These are phyloP conservation scores for Macrosteles quadrilineatus DNA, from an alignment of 1,140 invertebrate species.

Conservation along the genomic window DNA sequence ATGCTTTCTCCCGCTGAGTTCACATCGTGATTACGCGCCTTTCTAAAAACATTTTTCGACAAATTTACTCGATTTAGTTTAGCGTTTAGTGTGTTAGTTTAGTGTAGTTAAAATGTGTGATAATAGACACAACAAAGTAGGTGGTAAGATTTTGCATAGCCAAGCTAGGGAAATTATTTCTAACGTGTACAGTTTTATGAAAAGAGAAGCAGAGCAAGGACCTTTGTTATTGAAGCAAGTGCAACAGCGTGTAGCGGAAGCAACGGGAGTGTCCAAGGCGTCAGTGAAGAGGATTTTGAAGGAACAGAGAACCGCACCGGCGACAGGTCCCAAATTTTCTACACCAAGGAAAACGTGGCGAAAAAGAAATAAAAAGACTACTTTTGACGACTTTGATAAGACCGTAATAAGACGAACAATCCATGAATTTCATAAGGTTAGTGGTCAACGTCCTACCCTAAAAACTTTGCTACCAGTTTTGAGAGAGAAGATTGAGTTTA, in stretches of 20 bases:
- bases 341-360: background rate
- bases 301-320: background rate
- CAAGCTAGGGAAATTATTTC: background rate
- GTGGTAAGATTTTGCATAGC: background rate
- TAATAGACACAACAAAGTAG: background rate
- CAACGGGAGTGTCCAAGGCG: background rate
- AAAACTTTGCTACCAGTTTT: background rate
- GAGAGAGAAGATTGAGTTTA: background rate
- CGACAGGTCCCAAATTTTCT: no score
- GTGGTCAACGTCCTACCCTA: background rate
- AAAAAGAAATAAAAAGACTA: background rate
- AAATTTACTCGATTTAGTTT: background rate
- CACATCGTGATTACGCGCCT: background rate
- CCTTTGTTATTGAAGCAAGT: background rate
- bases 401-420: background rate
- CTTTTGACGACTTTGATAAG: no score
- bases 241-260: background rate
- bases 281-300: background rate
- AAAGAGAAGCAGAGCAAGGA: background rate
- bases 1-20: background rate
- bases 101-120: background rate
- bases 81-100: background rate
- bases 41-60: background rate
- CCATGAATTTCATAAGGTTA: background rate
- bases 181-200: background rate